Conservation (phyloP, 2,797 vertebrate genomes). For the Tauraco hartlaubi region DNA sequence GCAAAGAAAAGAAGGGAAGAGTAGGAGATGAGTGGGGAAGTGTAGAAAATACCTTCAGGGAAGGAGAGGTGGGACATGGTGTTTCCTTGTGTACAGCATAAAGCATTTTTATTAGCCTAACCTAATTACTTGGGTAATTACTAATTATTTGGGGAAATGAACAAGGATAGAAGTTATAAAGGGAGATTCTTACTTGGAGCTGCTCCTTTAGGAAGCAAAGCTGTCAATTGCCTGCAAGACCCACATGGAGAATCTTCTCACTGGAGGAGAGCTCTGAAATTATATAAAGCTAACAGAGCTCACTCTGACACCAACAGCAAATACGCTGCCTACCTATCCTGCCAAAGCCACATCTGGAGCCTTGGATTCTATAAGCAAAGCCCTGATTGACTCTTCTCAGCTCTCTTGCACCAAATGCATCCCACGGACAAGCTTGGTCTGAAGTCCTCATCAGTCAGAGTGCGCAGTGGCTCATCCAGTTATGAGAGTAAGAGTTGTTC, state of each 20-base stretch:
- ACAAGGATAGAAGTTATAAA: neutral
- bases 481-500: accelerated
- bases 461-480: neutral
- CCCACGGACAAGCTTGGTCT: neutral
- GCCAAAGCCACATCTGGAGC: neutral
- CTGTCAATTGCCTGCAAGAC: neutral
- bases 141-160: neutral
- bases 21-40: neutral
- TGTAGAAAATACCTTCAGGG: neutral
- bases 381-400: accelerated
- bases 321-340: neutral
- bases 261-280: neutral
- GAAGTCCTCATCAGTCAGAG: neutral
- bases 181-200: neutral
- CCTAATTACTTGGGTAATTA: neutral
- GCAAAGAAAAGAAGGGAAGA: neutral
- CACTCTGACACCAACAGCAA: neutral
- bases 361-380: neutral
- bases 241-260: neutral
- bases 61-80: neutral
- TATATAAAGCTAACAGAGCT: neutral
- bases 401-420: neutral
- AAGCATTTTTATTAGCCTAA: neutral
- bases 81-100: neutral
- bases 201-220: neutral